phyloP scores from a whole-genome alignment of 2,888 invertebrate genomes.

The Nycteola revayana region DNA sequence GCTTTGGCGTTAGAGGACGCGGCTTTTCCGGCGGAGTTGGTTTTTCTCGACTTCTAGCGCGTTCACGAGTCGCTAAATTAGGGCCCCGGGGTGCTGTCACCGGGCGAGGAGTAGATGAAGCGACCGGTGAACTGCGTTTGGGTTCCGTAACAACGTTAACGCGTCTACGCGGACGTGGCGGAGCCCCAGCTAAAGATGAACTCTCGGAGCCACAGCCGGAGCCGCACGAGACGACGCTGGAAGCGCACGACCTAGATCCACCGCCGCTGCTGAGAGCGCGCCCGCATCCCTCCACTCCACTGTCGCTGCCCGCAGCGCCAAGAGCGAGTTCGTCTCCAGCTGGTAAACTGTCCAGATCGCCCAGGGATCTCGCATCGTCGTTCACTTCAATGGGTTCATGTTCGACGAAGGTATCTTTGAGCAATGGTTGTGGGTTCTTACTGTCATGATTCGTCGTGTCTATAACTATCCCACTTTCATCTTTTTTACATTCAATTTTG shows the following conservation, averaged over 20 bases:
- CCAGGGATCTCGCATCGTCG: slow-evolving; percentile 68
- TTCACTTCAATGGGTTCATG: slow-evolving; percentile 59
- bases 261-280: slow-evolving; percentile 86
- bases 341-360: slow-evolving; percentile 70
- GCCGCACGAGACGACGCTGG: slow-evolving; percentile 89
- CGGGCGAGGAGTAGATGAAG: slow-evolving; percentile 77
- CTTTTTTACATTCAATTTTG: slow-evolving; percentile 42
- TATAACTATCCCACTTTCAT: slow-evolving; percentile 42
- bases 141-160: slow-evolving; percentile 83
- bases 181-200: slow-evolving; percentile 84
- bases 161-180: slow-evolving; percentile 75
- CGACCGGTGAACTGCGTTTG: slow-evolving; percentile 73
- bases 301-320: slow-evolving; percentile 88
- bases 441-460: slow-evolving; percentile 39
- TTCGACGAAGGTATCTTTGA: slow-evolving; percentile 52
- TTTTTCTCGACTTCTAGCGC: slow-evolving; percentile 83
- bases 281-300: slow-evolving; percentile 89
- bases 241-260: slow-evolving; percentile 87
- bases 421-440: slow-evolving; percentile 31
- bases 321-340: slow-evolving; percentile 65
- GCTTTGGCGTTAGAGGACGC: slow-evolving; percentile 72
- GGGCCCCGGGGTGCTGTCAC: slow-evolving; percentile 74
- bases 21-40: slow-evolving; percentile 74
- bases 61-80: slow-evolving; percentile 78
- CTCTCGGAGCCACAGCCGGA: slow-evolving; percentile 92